Conservation (phyloP, 2,113 vertebrate species). For the Himantopus leucocephalus region DNA sequence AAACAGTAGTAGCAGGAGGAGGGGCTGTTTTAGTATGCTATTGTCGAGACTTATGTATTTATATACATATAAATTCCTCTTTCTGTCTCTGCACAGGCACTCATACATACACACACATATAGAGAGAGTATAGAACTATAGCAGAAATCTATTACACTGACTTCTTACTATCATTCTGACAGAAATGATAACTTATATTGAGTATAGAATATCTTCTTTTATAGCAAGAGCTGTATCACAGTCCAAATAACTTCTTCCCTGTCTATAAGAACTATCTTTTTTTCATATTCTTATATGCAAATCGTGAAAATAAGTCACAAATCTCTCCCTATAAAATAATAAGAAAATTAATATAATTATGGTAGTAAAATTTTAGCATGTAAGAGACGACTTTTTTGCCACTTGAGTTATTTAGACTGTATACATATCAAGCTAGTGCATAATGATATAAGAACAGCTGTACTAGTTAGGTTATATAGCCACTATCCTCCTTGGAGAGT, state of each 20-base stretch:
- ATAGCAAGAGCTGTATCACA: not conserved
- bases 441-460: not conserved
- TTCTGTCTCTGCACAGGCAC: not conserved
- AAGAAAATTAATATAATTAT: not conserved
- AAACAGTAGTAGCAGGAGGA: not conserved
- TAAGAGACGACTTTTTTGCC: not conserved
- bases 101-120: not conserved
- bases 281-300: not conserved
- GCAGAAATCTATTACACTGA: not conserved
- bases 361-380: not conserved
- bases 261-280: not conserved
- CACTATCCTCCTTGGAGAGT: not conserved
- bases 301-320: conserved; percentile 8
- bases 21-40: not conserved
- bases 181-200: conserved; percentile 14
- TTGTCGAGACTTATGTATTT: not conserved
- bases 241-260: not conserved
- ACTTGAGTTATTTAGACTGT: not conserved
- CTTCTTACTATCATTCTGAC: not conserved
- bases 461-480: not conserved
- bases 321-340: not conserved
- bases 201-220: conserved; percentile 11
- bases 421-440: not conserved
- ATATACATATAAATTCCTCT: not conserved
- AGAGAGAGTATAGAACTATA: not conserved